These are phyloP conservation scores for Tetramorium alpestre DNA, from an alignment of 1,140 invertebrate genomes.

Conservation along the genomic window DNA sequence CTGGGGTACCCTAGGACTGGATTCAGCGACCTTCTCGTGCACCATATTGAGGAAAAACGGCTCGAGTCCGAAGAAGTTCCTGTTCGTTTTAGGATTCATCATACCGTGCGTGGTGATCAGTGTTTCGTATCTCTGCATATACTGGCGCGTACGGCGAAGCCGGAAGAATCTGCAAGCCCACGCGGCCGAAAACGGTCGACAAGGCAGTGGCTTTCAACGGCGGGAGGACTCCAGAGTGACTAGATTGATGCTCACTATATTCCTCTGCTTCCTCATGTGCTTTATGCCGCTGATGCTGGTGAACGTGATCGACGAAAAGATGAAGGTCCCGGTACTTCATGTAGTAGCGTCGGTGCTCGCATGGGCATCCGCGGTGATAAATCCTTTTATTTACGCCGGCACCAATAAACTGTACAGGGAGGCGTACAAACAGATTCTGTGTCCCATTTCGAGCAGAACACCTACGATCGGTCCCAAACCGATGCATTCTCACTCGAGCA, in stretches of 20 bases:
- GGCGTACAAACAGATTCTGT: conserved; percentile 90
- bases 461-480: conserved; percentile 69
- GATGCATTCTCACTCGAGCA: conserved; percentile 81
- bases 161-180: conserved; percentile 90
- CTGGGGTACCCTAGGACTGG: conserved; percentile 93
- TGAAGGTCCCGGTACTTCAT: conserved; percentile 90
- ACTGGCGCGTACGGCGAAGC: conserved; percentile 91
- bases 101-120: conserved; percentile 93
- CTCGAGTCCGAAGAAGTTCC: conserved; percentile 93
- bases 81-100: conserved; percentile 93
- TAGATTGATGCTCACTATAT: conserved; percentile 94
- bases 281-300: conserved; percentile 95
- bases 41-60: conserved; percentile 93
- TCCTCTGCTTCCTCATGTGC: conserved; percentile 93
- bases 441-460: conserved; percentile 75
- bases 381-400: conserved; percentile 94
- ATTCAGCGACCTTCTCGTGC: conserved; percentile 92
- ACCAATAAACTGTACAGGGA: conserved; percentile 93
- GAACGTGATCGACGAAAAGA: conserved; percentile 93
- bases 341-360: conserved; percentile 93
- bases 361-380: conserved; percentile 94
- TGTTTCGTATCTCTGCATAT: conserved; percentile 94
- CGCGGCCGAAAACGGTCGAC: conserved; percentile 81
- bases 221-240: conserved; percentile 93
- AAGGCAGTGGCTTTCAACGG: conserved; percentile 81